Base-by-base conservation (phyloP, 2,797 vertebrate species). In the Lutjanus argentimaculatus region DNA sequence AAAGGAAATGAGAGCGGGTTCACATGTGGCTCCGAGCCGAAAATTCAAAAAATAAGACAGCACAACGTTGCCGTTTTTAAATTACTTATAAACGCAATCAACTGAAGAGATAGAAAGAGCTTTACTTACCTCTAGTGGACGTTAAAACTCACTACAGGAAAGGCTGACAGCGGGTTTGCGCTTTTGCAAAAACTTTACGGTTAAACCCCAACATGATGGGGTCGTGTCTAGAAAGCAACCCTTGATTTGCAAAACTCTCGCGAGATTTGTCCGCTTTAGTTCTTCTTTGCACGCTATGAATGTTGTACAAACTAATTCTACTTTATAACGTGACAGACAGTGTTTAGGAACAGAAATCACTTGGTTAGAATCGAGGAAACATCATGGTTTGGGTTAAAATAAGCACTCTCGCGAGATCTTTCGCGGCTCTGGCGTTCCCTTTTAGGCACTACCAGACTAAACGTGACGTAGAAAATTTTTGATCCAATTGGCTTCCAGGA, bases 101-200 rank as follows among this genome's bases (percentile, higher is more conserved):
- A 0, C 0, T 0, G 6, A 0, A 3, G 4, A 2, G 0, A 52
- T 15, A 42, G 1, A 71, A 55, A 85, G 65, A 55, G 2, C 82
- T 57, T 66, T 68, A 83, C 85, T 57, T 1, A 63, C 88, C 72
- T 91, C 89, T 93, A 76, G 84, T 69, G 93, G 91, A 51, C 10
- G n/a, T 42, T 19, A 43, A 51, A 15, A 4, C 2, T 19, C n/a
- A 78, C 59, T 84, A 53, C 87, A 81, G 15, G 9, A 1, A 8
- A n/a, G 22, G 8, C 1, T 11, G 11, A 45, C 8, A 58, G 49
- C 2, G 0, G 19, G 0, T 2, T 3, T 86, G 83, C 79, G 71
- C 72, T 0, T 64, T 68, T 77, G 0, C 0, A 40, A 0, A 2
- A 2, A 21, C 8, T 53, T 85, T 93, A 91, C 89, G 91, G 86